These are phyloP conservation scores for Peromyscus nudipes DNA, from an alignment of 2,797 vertebrate genomes.

Conservation along the genomic window DNA sequence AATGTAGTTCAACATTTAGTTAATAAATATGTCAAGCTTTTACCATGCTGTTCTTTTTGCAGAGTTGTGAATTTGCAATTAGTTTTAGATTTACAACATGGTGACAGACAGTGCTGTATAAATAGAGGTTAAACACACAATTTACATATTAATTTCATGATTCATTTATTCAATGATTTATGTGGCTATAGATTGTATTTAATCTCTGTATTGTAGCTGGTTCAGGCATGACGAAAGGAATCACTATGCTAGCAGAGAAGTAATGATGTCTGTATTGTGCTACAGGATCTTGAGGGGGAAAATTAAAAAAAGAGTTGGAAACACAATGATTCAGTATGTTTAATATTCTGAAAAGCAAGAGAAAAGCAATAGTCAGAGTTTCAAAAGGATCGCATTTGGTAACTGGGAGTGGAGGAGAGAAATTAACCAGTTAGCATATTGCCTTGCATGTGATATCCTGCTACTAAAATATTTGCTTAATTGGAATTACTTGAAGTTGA, in stretches of 20 bases:
- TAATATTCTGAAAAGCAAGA: conserved; percentile 77
- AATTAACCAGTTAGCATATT: neutral
- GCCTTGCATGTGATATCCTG: neutral
- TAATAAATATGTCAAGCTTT: conserved; percentile 96
- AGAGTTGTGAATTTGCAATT: conserved; percentile 94
- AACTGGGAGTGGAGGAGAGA: neutral
- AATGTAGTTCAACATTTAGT: conserved; percentile 94
- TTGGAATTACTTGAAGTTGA: conserved; percentile 53
- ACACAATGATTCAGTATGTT: conserved; percentile 82
- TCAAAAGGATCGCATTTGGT: conserved; percentile 60
- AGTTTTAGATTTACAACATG: conserved; percentile 95
- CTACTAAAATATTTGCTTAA: conserved; percentile 47
- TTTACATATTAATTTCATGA: conserved; percentile 98
- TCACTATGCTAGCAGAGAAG: conserved; percentile 85
- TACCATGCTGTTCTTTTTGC: conserved; percentile 91
- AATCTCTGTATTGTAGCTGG: conserved; percentile 91
- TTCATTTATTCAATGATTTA: conserved; percentile 97
- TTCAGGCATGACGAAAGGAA: conserved; percentile 91
- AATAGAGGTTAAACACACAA: conserved; percentile 97
- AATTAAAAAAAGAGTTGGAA: conserved; percentile 79
- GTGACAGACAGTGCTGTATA: conserved; percentile 95
- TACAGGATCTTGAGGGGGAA: conserved; percentile 69
- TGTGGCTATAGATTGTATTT: conserved; percentile 95
- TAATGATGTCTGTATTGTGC: conserved; percentile 88
- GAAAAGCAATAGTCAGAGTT: conserved; percentile 76